Conservation (phyloP, 2,888 invertebrate species). For the Drosophila prostipennis region DNA sequence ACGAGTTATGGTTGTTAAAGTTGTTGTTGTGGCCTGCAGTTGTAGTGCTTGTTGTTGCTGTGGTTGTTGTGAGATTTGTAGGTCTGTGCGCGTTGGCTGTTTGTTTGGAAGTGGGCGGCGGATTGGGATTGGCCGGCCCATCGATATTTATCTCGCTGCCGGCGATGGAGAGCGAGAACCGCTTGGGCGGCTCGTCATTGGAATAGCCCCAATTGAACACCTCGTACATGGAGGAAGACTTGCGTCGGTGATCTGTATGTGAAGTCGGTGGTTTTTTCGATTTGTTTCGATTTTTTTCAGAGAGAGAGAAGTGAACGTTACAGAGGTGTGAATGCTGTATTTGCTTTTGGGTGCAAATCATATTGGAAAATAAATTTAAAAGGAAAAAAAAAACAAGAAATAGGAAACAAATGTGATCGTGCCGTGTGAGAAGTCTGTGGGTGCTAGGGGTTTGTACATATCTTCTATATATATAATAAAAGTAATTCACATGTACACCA, state of each 20-base stretch:
- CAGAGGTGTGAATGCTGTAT: constrained; percentile 29
- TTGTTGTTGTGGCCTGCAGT: constrained; percentile 42
- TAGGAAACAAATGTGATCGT: constrained; percentile 15
- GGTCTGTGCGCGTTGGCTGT: constrained; percentile 80
- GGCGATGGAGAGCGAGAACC: constrained; percentile 83
- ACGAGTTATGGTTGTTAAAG: constrained; percentile 64
- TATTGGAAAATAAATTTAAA: constrained; percentile 20
- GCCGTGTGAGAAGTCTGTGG: constrained; percentile 27
- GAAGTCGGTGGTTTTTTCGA: constrained; percentile 26
- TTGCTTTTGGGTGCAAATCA: constrained; percentile 34
- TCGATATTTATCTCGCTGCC: constrained; percentile 84
- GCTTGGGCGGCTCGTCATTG: constrained; percentile 84
- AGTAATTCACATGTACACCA: constrained; percentile 25
- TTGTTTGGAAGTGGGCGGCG: constrained; percentile 59
- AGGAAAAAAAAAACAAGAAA: background rate
- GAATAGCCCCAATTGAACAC: constrained; percentile 88
- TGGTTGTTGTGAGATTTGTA: constrained; percentile 65
- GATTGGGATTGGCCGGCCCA: constrained; percentile 68
- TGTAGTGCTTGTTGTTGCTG: constrained; percentile 53
- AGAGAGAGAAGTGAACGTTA: constrained; percentile 34
- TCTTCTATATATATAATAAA: constrained; percentile 19
- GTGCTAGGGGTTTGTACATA: constrained; percentile 2
- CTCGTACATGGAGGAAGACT: constrained; percentile 90
- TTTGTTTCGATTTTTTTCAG: constrained; percentile 5
- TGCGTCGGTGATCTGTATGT: constrained; percentile 85